These are phyloP conservation scores for Orthosia cruda DNA, from an alignment of 2,888 invertebrate species.

Conservation along the genomic window DNA sequence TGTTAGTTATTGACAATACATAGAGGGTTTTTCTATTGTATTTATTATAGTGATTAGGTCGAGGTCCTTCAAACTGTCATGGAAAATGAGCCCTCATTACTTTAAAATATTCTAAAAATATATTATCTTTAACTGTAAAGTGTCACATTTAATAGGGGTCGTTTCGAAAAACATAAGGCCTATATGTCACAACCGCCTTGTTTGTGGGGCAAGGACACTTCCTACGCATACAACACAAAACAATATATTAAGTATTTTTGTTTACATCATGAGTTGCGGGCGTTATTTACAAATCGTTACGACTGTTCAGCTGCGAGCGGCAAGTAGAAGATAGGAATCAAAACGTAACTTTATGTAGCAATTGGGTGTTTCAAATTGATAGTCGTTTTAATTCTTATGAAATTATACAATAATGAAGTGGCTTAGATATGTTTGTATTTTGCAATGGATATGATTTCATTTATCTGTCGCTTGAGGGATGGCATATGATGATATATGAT, in stretches of 20 bases:
- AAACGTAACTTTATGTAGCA: neutral
- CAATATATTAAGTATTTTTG: slow-evolving; percentile 15
- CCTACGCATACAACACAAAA: slow-evolving; percentile 32
- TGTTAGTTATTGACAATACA: too few relatives aligned
- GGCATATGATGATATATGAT: too few relatives aligned
- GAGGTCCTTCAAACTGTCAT: too few relatives aligned
- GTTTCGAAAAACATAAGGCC: slow-evolving; percentile 28
- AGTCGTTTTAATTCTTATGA: neutral
- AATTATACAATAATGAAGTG: neutral
- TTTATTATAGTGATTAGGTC: too few relatives aligned
- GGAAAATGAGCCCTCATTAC: too few relatives aligned
- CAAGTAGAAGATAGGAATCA: neutral
- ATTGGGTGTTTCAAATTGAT: neutral
- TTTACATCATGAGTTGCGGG: slow-evolving; percentile 7
- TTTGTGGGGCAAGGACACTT: slow-evolving; percentile 50
- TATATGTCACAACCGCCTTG: slow-evolving; percentile 19
- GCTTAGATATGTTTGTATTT: neutral
- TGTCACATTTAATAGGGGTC: neutral
- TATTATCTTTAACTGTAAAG: neutral
- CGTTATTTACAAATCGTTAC: slow-evolving; percentile 14
- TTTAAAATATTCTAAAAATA: neutral
- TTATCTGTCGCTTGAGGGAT: too few relatives aligned
- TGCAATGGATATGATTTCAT: too few relatives aligned
- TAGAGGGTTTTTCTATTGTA: too few relatives aligned
- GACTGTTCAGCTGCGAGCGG: neutral